Base-by-base conservation (phyloP, 2,888 invertebrate species). In the Drosophila buzzatii region DNA sequence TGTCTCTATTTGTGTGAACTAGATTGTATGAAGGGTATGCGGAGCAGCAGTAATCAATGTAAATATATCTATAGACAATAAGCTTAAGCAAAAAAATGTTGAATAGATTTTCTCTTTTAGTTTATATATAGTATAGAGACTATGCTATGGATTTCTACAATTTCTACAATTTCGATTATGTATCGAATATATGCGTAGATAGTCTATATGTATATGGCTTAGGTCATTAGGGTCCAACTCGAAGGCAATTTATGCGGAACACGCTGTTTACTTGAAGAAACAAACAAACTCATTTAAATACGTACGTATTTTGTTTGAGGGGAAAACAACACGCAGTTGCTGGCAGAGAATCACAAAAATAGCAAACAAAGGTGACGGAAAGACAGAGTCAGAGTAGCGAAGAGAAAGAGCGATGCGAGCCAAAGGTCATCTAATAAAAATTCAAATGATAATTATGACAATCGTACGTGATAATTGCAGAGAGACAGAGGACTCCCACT, bases 381-480 rank as follows among this genome's bases (percentile, higher is more conserved):
- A 6, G 39, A 37, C 53, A 68, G 45, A 60, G 37, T 52, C 52
- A 63, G 52, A 47, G n/a, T 31, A 39, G 27, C 45, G 14, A 39
- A 57, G 53, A 49, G 41, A 55, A 44, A 61, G 49, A 31, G 23
- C 9, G 53, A 23, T 37, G 39, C 10, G 16, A 53, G 39, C 41
- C 71, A 58, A 49, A 68, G 82, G 78, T 70, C 85, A 85, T 69
- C 86, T 76, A 87, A 85, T 87, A 79, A 83, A 81, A 91, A 85
- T 85, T 82, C 80, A 84, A 87, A 91, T 90, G 90, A 91, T 92
- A 91, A 91, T 91, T 91, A 91, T 91, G 92, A 89, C 91, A 91
- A 90, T 85, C 91, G 91, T 91, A 91, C 91, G 91, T 91, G 91
- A 91, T 91, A 90, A 91, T 91, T 89, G 91, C 81, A 76, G 77